phyloP scores from a whole-genome alignment of 2,113 vertebrate genomes.

The Mesocricetus auratus region DNA sequence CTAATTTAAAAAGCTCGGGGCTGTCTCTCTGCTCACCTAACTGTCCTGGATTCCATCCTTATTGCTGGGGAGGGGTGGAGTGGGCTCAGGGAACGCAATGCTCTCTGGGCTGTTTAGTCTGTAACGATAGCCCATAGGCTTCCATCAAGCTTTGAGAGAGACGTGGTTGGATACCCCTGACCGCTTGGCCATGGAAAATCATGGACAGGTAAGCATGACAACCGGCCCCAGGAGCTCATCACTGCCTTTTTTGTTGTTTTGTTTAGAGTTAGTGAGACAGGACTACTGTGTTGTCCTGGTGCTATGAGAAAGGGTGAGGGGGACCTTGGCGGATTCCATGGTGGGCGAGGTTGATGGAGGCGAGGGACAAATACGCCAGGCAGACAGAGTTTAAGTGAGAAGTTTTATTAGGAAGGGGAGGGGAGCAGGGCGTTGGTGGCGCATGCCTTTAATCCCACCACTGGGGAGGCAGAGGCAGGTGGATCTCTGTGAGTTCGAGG shows the following conservation, averaged over 20 bases:
- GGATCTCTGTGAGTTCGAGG: too few species aligned
- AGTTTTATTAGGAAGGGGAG: too few species aligned
- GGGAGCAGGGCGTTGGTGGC: too few species aligned
- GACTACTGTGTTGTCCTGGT: too few species aligned
- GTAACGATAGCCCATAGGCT: neutral
- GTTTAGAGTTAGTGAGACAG: constrained; percentile 6
- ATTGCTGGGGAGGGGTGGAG: neutral
- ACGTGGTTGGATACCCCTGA: neutral
- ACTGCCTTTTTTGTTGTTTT: neutral
- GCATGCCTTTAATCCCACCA: too few species aligned
- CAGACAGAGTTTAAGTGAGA: too few species aligned
- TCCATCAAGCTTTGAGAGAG: neutral
- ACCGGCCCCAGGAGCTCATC: neutral
- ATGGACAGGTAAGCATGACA: neutral
- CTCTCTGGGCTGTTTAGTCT: neutral
- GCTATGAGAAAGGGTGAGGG: too few species aligned
- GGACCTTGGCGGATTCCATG: too few species aligned
- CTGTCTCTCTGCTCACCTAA: neutral
- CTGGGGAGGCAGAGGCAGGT: too few species aligned
- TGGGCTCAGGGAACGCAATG: too few species aligned
- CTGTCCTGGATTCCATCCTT: neutral
- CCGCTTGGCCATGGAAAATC: neutral
- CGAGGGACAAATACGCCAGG: too few species aligned
- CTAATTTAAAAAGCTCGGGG: neutral
- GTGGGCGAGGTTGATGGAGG: too few species aligned